Evolutionary conservation across 2,113 vertebrate species (phyloP).

Genomic region (Formicarius rufipectus): DNA sequence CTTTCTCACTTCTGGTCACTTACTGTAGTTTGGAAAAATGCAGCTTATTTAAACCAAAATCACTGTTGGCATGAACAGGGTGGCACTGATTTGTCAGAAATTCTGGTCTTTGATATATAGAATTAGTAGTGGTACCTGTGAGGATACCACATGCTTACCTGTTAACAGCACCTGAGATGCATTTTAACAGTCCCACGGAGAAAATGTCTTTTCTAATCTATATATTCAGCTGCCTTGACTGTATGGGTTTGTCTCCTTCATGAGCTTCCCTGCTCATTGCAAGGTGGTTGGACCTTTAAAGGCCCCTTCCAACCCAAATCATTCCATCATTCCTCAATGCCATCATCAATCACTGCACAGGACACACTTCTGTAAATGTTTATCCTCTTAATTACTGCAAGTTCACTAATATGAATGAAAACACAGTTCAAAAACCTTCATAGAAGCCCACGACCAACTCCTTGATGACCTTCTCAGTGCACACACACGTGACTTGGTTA

Average conservation of each 20-base stretch:
- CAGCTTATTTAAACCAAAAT: neutral
- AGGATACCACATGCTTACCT: neutral
- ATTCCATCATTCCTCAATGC: neutral
- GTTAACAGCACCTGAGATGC: neutral
- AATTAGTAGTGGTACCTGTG: neutral
- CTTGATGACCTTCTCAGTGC: neutral
- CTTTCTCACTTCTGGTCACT: neutral
- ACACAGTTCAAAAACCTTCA: neutral
- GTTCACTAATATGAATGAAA: neutral
- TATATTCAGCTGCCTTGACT: neutral
- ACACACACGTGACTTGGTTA: neutral
- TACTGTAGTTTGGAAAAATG: neutral
- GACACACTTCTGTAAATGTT: neutral
- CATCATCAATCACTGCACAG: neutral
- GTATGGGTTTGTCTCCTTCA: neutral
- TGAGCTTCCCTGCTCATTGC: neutral
- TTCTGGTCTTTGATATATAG: neutral
- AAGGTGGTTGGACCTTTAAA: neutral
- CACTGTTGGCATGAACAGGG: neutral
- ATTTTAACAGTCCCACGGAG: neutral
- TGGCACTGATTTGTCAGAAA: neutral
- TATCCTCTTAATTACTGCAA: neutral
- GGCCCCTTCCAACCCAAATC: neutral
- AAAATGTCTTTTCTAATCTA: neutral
- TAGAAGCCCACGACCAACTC: neutral